Conservation (phyloP, 2,888 invertebrate genomes). For the Aspidiotus destructor region DNA sequence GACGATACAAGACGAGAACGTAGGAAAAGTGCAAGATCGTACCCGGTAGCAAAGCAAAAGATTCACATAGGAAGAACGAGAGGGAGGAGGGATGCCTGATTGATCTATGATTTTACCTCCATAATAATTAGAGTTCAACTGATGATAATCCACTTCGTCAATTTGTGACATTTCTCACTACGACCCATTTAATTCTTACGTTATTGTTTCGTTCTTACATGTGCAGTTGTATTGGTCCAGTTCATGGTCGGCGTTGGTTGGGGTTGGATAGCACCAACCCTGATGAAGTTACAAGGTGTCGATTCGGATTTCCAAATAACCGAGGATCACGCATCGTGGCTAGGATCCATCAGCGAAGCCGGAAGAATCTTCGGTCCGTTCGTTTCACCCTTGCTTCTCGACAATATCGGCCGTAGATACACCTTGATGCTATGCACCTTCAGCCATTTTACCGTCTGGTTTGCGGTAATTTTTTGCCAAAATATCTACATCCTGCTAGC, state of each 20-base stretch:
- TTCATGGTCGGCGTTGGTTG: slow-evolving; percentile 15
- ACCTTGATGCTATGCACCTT: slow-evolving; percentile 3
- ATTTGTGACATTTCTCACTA: too few relatives aligned
- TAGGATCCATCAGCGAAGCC: slow-evolving; percentile 12
- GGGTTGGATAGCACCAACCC: slow-evolving; percentile 22
- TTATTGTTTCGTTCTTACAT: too few relatives aligned
- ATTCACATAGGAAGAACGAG: too few relatives aligned
- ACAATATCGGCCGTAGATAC: slow-evolving; percentile 10
- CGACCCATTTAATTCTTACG: too few relatives aligned
- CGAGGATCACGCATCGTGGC: slow-evolving; percentile 13
- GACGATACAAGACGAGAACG: too few relatives aligned
- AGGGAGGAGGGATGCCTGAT: too few relatives aligned
- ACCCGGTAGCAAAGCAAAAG: too few relatives aligned
- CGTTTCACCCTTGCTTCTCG: neutral
- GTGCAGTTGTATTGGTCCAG: neutral
- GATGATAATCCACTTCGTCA: too few relatives aligned
- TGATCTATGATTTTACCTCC: too few relatives aligned
- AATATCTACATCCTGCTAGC: slow-evolving; percentile 30
- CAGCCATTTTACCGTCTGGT: neutral
- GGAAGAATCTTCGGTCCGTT: slow-evolving; percentile 16
- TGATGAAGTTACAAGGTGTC: slow-evolving; percentile 6
- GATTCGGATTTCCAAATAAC: neutral
- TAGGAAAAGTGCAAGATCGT: too few relatives aligned
- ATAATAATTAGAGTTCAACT: too few relatives aligned
- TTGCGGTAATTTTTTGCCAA: slow-evolving; percentile 1